Evolutionary conservation across 64 coral and sea anemone species (phyloP), one percentile per base, ranked within the genome.

Genomic region (Porites lutea): DNA sequence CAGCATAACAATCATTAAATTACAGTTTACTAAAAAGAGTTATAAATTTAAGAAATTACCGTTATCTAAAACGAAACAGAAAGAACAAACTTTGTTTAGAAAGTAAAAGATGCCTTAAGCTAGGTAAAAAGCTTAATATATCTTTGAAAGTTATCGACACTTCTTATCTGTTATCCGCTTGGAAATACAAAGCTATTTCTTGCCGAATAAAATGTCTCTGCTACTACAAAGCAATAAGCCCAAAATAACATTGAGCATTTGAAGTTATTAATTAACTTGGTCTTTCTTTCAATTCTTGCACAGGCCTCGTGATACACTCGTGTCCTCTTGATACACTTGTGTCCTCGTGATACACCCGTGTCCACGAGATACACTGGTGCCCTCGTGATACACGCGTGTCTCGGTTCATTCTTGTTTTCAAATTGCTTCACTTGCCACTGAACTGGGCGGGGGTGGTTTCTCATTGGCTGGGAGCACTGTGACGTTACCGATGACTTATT

Each of bases 41-140:
- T 57, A 7, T 57, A 57, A 57, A 57, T 12, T 57, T 57, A 57
- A 57, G 54, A 72, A 45, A 72, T 46, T 7, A 61, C 10, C 4
- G 45, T 45, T 51, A 18, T 51, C 13, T 19, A 51, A 84, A 45
- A 79, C 21, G 15, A 58, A 46, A 83, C 79, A 64, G 21, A 13
- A 45, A 62, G 47, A 13, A 16, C 54, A 82, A 43, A 61, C 48
- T 69, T 8, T 50, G 18, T 48, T 69, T 11, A 68, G 45, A 68
- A 68, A 84, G 44, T 69, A 84, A 48, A 84, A 84, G 61, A 68
- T 64, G 45, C 81, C 52, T 51, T 8, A 18, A 84, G 59, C 43
- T 18, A 83, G 37, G 23, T 51, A 67, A 83, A 55, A 67, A 50
- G n/a, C 1, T 18, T 47, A 67, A 48, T 18, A 46, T 16, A 65